Conservation (phyloP, 1,140 invertebrate genomes). For the Atta texana region DNA sequence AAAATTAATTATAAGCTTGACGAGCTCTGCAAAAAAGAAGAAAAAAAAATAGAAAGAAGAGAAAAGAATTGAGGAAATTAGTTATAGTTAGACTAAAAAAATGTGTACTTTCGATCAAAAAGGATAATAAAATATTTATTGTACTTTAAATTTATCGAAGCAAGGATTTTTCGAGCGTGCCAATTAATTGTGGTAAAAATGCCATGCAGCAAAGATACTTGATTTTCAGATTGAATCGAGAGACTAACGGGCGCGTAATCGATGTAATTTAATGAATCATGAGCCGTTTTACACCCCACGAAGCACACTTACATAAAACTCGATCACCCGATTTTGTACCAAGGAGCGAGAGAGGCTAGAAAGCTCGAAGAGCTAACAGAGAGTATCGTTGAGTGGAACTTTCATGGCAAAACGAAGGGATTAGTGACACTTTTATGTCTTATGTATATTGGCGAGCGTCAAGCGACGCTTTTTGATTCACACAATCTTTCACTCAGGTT, state of each 20-base stretch:
- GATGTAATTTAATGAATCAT: conserved; percentile 65
- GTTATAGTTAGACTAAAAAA: not conserved
- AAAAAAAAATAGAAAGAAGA: not conserved
- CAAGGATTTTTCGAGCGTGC: not conserved
- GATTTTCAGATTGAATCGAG: conserved; percentile 36
- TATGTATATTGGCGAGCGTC: not conserved
- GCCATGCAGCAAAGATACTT: conserved; percentile 30
- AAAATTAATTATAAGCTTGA: conserved; percentile 2
- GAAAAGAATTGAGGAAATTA: not conserved
- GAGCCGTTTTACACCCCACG: not conserved
- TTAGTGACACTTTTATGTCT: not conserved
- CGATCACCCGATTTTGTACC: too few species aligned
- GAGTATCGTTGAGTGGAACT: not conserved
- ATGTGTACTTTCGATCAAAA: not conserved
- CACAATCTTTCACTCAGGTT: not conserved
- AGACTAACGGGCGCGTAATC: conserved; percentile 43
- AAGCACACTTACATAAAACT: not conserved
- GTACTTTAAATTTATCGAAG: not conserved
- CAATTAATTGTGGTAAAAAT: conserved; percentile 54
- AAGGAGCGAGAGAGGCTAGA: too few species aligned
- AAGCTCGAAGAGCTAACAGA: not conserved
- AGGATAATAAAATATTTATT: not conserved
- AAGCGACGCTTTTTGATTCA: not conserved
- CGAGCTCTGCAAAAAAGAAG: not conserved
- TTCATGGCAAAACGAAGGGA: conserved; percentile 5